Evolutionary conservation across 2,797 vertebrate species (phyloP).

Genomic region (Sebastes taczanowskii): DNA sequence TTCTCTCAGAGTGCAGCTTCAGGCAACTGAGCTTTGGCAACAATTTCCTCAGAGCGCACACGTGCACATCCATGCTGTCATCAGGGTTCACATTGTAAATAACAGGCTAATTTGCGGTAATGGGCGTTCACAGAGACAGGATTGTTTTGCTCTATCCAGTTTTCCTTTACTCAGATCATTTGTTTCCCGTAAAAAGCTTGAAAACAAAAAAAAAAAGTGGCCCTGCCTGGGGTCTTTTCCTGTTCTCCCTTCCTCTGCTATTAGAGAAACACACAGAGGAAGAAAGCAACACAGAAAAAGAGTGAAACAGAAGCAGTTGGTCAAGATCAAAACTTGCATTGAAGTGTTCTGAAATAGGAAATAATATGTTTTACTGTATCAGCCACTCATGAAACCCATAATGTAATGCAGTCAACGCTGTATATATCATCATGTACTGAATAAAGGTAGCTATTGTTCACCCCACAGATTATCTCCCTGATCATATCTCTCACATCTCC

Average conservation of each 20-base stretch:
- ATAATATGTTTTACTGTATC: not conserved
- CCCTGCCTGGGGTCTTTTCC: constrained; percentile 4
- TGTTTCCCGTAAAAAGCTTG: constrained; percentile 50
- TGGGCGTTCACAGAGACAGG: constrained; percentile 48
- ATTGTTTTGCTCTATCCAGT: constrained; percentile 59
- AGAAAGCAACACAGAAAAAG: not conserved
- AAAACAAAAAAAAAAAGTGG: constrained; percentile 36
- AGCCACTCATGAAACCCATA: not conserved
- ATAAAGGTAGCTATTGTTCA: not conserved
- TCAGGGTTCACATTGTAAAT: constrained; percentile 38
- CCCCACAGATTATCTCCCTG: not conserved
- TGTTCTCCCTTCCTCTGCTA: constrained; percentile 35
- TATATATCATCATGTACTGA: not conserved
- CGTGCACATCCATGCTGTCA: not conserved
- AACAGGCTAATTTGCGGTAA: constrained; percentile 52
- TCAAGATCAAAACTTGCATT: not conserved
- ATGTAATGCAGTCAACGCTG: not conserved
- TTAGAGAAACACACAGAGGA: constrained; percentile 3
- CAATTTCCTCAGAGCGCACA: not conserved
- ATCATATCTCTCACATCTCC: constrained; percentile 19
- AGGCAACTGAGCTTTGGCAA: not conserved
- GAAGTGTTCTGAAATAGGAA: not conserved
- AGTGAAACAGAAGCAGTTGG: not conserved
- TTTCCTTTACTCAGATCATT: constrained; percentile 40
- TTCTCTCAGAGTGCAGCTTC: too few species aligned